Evolutionary conservation across 2,113 vertebrate species (phyloP), one percentile per base, ranked within the genome.

Genomic region (Eira barbara): DNA sequence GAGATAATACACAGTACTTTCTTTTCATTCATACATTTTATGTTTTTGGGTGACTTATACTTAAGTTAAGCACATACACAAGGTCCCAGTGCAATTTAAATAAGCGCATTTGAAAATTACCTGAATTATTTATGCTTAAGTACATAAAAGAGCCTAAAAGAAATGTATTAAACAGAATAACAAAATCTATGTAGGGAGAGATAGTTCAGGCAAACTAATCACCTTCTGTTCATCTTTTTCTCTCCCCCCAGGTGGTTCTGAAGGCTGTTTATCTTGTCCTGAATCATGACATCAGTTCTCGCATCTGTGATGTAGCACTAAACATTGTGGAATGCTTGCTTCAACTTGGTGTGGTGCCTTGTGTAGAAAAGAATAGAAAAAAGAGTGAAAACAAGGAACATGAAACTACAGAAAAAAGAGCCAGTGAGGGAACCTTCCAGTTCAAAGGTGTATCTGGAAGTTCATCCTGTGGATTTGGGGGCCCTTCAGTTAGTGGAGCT

Each of bases 281-380:
- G 91, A 99, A 99, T 95, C 99, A 99, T 14, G 99, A 99, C 97
- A 99, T 99, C 98, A 99, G 99, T 97, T 99, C 99, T 69, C 99
- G 99, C 27, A 99, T 99, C 98, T 99, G 99, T 1, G 99, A 99
- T 25, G 99, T 99, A 96, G 99, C 99, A 0, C 99, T 99, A 78
- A 99, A 99, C 98, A 99, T 99, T 89, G 99, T 99, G 36, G 99
- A 99, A 85, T 99, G 99, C 93, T 98, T 99, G 94, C 99, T 99
- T 97, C 99, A 99, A 95, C 99, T 99, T 91, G 99, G 99, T 0
- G 99, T 99, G 78, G 99, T 99, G 61, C 99, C 99, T 10, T 99
- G 99, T 55, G 98, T 99, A 83, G 99, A 99, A 86, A 99, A 99
- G 96, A 99, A 98, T 49, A 98, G 98, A 74, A 99, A 99, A 97